Evolutionary conservation across 92 coral and sea anemone species (phyloP), one percentile per base, ranked within the genome.

Genomic region (Porites evermanni): DNA sequence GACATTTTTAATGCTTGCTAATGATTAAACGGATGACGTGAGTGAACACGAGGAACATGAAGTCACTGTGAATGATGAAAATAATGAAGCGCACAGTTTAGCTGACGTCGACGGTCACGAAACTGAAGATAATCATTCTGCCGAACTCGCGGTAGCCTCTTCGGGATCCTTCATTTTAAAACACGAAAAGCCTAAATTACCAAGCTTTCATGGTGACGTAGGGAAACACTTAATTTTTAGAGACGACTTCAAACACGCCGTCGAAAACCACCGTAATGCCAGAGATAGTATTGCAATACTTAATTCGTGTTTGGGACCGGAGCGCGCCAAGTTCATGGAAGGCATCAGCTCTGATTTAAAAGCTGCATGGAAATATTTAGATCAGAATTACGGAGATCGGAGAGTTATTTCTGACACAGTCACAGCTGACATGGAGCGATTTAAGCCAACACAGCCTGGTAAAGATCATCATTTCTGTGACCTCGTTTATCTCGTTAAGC

Each of bases 391-490:
- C 64, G 91, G 89, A 8, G 86, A 92, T 69, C 94, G 89, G 53
- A 65, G 89, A 88, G 77, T 91, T 52, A 80, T 90, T 13, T 90
- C 93, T 8, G 90, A 86, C 64, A 79, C 79, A 13, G 56, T 87
- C 85, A 86, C 91, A 6, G 54, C 67, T n/a, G 91, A 90, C 74
- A 51, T 90, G 21, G 93, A 87, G 53, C 75, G 68, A 19, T 87
- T 91, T 38, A 91, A 87, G 64, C 23, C 63, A 26, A 81, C 75
- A 17, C 91, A 87, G 70, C 79, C 79, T 9, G 91, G 93, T 64
- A 88, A 90, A 87, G 93, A 90, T 56, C 63, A 87, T 76, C 76
- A 84, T 54, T 90, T 90, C 79, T 86, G 93, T 63, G 91, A 87
- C 51, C 60, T 87, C 7, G 91, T 86, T 64, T 80, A 90, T 53